Evolutionary conservation across 2,888 invertebrate species (phyloP), one percentile per base, ranked within the genome.

Genomic region (Clunio marinus): DNA sequence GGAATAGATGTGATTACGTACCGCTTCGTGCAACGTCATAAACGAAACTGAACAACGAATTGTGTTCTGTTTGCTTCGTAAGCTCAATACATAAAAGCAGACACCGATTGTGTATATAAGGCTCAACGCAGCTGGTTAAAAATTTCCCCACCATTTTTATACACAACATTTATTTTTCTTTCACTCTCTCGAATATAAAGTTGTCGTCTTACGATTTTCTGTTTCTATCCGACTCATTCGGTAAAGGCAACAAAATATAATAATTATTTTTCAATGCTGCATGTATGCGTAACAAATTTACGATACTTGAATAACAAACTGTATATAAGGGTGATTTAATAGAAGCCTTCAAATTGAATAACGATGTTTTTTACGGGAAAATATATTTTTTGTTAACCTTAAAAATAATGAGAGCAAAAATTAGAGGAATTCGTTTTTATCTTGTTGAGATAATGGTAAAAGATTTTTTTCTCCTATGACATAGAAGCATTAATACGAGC

Each of bases 61-160:
- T 25, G 20, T 35, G 46, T 22, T n/a, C 59, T 28, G 28, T 28
- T 15, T 27, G 10, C 15, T 59, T 25, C 32, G 27, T 59, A 15
- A 15, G 22, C 15, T 15, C 37, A 45, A 63, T 46, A 63, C 63
- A 63, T 17, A 62, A 62, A 22, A 41, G 41, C 35, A 60, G 60
- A 24, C 20, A 46, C 37, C 27, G 17, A 37, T 5, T 17, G 15
- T 46, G 46, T 63, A 63, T 63, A 63, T n/a, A 63, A 63, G 28
- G 63, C 24, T 27, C 63, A 46, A 63, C 63, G 63, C 63, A 63
- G 63, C 63, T 63, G 63, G 63, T 46, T 45, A 37, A 46, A 37
- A 46, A 13, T 45, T 60, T 46, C 63, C 63, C 63, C 45, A 45
- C 63, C 45, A 45, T 63, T 63, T 63, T 63, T 45, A 25, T 45